Evolutionary conservation across 30 jellyfish, hydroid and myxozoan genomes (phyloP).

Genomic region (Turritopsis rubra): DNA sequence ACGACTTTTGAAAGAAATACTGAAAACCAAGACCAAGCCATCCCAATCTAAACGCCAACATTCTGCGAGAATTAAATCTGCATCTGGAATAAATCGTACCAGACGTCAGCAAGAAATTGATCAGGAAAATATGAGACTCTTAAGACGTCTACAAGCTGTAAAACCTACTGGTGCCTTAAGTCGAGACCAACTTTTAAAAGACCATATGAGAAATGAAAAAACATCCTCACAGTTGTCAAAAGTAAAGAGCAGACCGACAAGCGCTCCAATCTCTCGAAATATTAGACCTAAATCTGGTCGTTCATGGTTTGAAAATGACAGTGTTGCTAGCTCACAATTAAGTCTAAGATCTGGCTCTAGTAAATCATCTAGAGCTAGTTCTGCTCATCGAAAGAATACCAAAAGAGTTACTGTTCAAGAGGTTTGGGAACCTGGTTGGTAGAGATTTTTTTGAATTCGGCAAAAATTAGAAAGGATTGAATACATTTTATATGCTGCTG

Average conservation of each 20-base stretch:
- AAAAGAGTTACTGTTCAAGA: slow-evolving; percentile 2
- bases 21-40: slow-evolving; percentile 31
- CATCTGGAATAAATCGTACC: slow-evolving; percentile 65
- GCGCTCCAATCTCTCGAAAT: not conserved
- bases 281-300: not conserved
- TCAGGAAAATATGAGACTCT: slow-evolving; percentile 62
- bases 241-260: slow-evolving; percentile 52
- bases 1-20: slow-evolving; percentile 57
- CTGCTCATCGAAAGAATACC: not conserved
- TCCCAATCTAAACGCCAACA: slow-evolving; percentile 28
- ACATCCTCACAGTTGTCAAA: slow-evolving; percentile 41
- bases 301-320: slow-evolving; percentile 6
- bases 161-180: slow-evolving; percentile 80
- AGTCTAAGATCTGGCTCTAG: slow-evolving; percentile 1
- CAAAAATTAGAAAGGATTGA: too few relatives aligned
- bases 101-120: slow-evolving; percentile 71
- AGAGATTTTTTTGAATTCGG: not conserved
- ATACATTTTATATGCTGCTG: not conserved
- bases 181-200: slow-evolving; percentile 48
- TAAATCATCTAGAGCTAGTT: not conserved
- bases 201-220: slow-evolving; percentile 52
- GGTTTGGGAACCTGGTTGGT: slow-evolving; percentile 16
- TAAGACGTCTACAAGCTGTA: slow-evolving; percentile 52
- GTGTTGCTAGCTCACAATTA: not conserved
- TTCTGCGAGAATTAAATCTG: slow-evolving; percentile 62